Base-by-base conservation (phyloP, 2,113 vertebrate species). In the Alexandromys fortis region DNA sequence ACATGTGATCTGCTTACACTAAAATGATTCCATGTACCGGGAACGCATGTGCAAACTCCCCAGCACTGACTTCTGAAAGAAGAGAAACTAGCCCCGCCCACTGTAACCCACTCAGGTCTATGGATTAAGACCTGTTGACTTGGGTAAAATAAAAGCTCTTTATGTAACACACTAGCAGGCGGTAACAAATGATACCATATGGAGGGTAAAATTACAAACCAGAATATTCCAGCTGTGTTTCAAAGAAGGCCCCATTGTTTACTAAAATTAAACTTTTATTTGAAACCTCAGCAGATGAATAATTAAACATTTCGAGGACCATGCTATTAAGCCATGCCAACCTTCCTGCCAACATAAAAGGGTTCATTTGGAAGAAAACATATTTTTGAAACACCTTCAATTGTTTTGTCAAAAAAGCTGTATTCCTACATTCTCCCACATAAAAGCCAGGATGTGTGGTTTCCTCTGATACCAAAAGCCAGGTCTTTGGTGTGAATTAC, bases 191-290 rank as follows among this genome's bases (percentile, higher is more conserved):
- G 14, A 86, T 67, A 92, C 12, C 26, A 87, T 47, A 77, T 19
- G 3, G 35, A 93, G 38, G 17, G 33, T 75, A 65, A 90, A 95
- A 61, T 88, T 90, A 92, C 55, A 94, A 72, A 81, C 42, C 77
- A 83, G 33, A 95, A 91, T 87, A 91, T 55, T 81, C 73, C 30
- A 92, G 55, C 13, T 94, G 38, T 76, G 61, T 70, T 75, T 49
- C 86, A 97, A 95, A 94, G 49, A 94, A 96, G 82, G 30, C 38
- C 77, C n/a, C 58, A 24, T 61, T 90, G 10, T 94, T 94, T 76
- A 83, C 1, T 88, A 81, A 97, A 97, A 94, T 93, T 87, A 91
- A 95, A 67, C 58, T 94, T 91, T 77, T 52, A 92, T 86, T 93
- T 82, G 76, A 95, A 97, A 82, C 17, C 21, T 93, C 83, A 61